phyloP scores from a whole-genome alignment of 2,113 vertebrate species.

The Tachycineta bicolor region DNA sequence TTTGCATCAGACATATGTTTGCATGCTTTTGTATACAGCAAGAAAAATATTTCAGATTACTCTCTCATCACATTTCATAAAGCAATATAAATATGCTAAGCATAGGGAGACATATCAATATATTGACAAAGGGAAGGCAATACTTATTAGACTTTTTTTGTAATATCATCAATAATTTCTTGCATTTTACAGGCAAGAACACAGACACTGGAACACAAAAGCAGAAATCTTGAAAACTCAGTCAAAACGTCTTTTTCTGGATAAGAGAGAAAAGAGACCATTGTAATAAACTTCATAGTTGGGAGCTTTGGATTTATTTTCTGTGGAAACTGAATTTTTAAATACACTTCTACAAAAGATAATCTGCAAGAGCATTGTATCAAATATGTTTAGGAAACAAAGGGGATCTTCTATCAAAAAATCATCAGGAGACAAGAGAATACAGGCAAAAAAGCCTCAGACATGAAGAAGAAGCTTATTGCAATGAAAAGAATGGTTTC shows the following conservation, averaged over 20 bases:
- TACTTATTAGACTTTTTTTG: neutral
- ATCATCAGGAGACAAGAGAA: constrained; percentile 3
- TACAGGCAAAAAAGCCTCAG: neutral
- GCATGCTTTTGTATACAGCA: neutral
- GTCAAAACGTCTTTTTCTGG: neutral
- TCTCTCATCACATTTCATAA: neutral
- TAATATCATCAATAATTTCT: neutral
- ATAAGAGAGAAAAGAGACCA: neutral
- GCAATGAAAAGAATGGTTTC: neutral
- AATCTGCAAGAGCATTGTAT: neutral
- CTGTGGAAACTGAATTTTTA: neutral
- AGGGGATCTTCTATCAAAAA: constrained; percentile 1
- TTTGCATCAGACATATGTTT: neutral
- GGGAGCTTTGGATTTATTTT: neutral
- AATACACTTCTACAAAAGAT: neutral
- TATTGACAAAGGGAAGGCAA: neutral
- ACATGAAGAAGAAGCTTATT: neutral
- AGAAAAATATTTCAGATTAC: neutral
- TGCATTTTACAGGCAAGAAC: neutral
- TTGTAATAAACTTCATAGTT: neutral
- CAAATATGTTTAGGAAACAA: constrained; percentile 1
- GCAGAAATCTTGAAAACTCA: neutral
- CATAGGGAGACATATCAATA: neutral
- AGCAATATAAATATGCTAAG: neutral
- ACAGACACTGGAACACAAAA: neutral